Conservation (phyloP, 2,113 vertebrate species). For the Pteruthius melanotis region DNA sequence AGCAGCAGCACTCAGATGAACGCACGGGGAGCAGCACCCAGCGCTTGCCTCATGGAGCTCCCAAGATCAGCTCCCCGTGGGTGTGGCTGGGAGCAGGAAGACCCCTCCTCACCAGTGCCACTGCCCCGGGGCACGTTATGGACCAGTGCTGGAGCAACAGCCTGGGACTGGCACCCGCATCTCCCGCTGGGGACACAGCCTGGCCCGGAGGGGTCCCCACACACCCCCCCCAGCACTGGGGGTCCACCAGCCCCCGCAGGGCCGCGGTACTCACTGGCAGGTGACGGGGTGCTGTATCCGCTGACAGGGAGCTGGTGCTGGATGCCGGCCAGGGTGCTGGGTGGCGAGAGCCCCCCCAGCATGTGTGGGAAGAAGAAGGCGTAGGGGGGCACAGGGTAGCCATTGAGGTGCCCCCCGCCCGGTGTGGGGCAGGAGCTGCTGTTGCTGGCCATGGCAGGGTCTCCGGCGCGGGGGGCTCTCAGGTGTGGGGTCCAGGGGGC, state of each 20-base stretch:
- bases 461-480: not conserved
- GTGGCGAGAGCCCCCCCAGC: slow-evolving; percentile 89
- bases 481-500: not conserved
- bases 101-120: not conserved
- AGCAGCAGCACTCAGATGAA: not conserved
- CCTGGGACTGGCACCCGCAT: not conserved
- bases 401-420: slow-evolving; percentile 83
- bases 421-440: slow-evolving; percentile 86
- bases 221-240: rapidly evolving
- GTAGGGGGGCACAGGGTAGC: slow-evolving; percentile 91
- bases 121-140: rapidly evolving
- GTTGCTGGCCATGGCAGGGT: slow-evolving; percentile 89
- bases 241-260: rapidly evolving
- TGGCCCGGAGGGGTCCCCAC: not conserved
- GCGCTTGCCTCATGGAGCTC: rapidly evolving
- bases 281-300: slow-evolving; percentile 94
- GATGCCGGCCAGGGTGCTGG: slow-evolving; percentile 79
- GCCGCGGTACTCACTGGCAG: slow-evolving; percentile 87
- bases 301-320: slow-evolving; percentile 88
- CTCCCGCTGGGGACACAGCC: rapidly evolving
- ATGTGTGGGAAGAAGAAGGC: slow-evolving; percentile 96
- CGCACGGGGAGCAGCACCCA: rapidly evolving
- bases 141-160: not conserved
- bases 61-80: not conserved
- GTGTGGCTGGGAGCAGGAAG: not conserved